Percentiles rank a stretch among this genome's conserved stretches.
These are phyloP conservation scores for Miniopterus natalensis DNA, from an alignment of 2,113 vertebrate species.

Conservation along the genomic window DNA sequence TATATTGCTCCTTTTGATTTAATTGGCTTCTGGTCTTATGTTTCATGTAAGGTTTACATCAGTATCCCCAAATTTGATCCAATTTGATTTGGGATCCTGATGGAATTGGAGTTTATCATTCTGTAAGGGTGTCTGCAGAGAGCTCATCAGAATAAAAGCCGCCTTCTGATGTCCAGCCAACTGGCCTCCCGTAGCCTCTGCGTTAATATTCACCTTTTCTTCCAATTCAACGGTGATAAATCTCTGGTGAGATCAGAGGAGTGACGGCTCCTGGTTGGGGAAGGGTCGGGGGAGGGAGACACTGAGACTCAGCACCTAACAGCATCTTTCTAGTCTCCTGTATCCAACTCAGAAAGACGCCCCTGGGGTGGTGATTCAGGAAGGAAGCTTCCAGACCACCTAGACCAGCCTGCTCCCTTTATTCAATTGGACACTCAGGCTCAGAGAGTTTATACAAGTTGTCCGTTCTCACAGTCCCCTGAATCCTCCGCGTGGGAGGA, in stretches of 20 bases:
- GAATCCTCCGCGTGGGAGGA: not conserved
- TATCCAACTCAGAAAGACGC: not conserved
- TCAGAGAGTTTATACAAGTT: not conserved
- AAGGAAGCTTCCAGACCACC: not conserved
- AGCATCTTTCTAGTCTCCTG: not conserved
- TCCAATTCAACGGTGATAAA: not conserved
- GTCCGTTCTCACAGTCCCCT: not conserved
- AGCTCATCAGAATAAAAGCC: conserved; percentile 47
- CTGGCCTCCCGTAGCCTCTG: not conserved
- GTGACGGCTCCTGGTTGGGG: not conserved
- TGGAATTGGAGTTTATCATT: not conserved
- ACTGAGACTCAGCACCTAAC: not conserved
- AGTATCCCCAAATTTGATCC: not conserved
- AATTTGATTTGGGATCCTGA: not conserved
- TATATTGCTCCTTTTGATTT: conserved; percentile 37
- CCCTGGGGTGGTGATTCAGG: not conserved
- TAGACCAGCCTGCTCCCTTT: not conserved
- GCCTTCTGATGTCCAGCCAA: not conserved
- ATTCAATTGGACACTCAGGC: not conserved
- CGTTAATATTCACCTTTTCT: not conserved
- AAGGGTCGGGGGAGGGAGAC: not conserved
- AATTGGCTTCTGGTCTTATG: not conserved
- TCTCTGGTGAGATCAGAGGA: not conserved
- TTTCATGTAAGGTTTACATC: not conserved
- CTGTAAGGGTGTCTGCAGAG: not conserved